Base-by-base conservation (phyloP, 1,140 invertebrate species). In the Aphelenchoides besseyi region DNA sequence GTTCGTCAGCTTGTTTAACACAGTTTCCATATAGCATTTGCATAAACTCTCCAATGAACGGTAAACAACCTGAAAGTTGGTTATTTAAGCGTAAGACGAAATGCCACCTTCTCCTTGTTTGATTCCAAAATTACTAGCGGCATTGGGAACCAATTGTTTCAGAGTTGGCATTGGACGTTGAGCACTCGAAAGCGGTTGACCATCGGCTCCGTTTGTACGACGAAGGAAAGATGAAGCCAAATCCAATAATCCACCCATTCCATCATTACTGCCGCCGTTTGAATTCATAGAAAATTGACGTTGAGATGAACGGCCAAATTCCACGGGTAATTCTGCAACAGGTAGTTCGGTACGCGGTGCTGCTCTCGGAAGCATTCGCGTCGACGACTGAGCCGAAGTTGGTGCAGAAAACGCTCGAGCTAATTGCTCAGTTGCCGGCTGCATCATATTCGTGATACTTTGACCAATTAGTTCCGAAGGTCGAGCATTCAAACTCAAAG, bases 11-110 rank as follows among this genome's bases (percentile, higher is more conserved):
- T 12, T 74, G 68, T 59, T 79, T 68, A n/a, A 81, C 81, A 53
- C 81, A 83, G 48, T 85, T 85, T 32, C 81, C 81, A 61, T 83
- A 85, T 0, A 76, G 73, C 8, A 78, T 73, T 72, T 81, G 80
- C 81, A 83, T 83, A 55, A 83, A 82, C 68, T 83, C 83, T n/a
- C 77, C 79, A n/a, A 83, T 61, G 48, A 83, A 85, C n/a, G 81
- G 81, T 26, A 83, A 73, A 73, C 81, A 83, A 9, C 83, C 78
- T 78, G 55, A 59, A 81, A 72, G 33, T 32, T 1, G 9, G 16
- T 12, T 70, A 67, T 69, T 2, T 2, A 12, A 30, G 3, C 59
- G 1, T 18, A 28, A 3, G 18, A 69, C 29, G 1, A n/a, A 48
- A 67, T n/a, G 37, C n/a, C 26, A 81, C 77, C 78, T 55, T 79